phyloP scores from a whole-genome alignment of 2,113 vertebrate species.

The Cairina moschata region DNA sequence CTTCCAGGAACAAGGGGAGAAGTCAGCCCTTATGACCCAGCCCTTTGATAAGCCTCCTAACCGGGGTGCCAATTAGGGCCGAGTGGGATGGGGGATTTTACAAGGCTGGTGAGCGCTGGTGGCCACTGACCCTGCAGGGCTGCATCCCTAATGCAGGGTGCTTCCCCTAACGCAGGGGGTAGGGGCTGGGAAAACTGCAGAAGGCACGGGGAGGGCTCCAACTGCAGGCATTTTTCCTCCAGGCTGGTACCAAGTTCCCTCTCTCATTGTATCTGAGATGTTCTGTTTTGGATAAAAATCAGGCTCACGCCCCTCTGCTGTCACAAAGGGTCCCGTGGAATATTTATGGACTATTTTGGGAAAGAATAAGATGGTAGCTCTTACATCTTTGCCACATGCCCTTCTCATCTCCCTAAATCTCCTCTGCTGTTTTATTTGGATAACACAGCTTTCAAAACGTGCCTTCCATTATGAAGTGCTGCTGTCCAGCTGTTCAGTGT shows the following conservation, averaged over 20 bases:
- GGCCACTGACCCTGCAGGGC: not conserved
- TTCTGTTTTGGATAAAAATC: conserved; percentile 31
- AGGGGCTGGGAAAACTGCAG: not conserved
- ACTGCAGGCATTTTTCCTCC: not conserved
- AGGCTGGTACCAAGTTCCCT: not conserved
- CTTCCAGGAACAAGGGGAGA: conserved; percentile 67
- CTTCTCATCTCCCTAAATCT: conserved; percentile 55
- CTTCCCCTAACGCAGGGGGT: not conserved
- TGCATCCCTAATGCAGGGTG: not conserved
- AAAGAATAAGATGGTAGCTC: conserved; percentile 45
- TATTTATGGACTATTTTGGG: conserved; percentile 25
- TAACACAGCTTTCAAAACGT: not conserved
- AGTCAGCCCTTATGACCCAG: conserved; percentile 49
- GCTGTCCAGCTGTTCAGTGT: conserved; percentile 62
- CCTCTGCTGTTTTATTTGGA: conserved; percentile 51
- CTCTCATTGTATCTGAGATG: not conserved
- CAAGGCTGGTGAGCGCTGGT: not conserved
- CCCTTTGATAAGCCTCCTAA: conserved; percentile 59
- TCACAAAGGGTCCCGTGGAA: conserved; percentile 23
- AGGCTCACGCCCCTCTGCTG: not conserved
- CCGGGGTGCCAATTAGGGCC: conserved; percentile 62
- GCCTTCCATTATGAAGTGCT: conserved; percentile 52
- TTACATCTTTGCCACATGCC: conserved; percentile 31
- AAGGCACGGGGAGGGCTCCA: not conserved
- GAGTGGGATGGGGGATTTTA: conserved; percentile 43